Evolutionary conservation across 2,113 vertebrate genomes (phyloP).

Genomic region (Scolopax mira): DNA sequence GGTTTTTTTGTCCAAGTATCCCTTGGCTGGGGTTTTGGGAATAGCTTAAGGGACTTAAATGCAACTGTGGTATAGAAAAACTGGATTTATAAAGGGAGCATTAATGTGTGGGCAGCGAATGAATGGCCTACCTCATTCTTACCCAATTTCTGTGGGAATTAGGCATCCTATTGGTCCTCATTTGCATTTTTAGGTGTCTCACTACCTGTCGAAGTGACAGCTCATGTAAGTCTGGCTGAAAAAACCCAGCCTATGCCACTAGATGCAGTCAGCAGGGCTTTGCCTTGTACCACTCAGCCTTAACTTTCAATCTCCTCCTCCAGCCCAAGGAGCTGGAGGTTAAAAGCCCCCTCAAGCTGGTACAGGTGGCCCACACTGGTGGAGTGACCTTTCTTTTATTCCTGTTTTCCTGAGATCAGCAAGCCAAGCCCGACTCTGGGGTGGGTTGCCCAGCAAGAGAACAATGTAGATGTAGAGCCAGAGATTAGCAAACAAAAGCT

Average conservation of each 20-base stretch:
- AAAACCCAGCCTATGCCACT: not conserved
- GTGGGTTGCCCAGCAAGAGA: not conserved
- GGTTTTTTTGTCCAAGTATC: not conserved
- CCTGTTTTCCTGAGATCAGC: not conserved
- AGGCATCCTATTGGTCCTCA: not conserved
- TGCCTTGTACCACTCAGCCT: not conserved
- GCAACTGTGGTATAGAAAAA: not conserved
- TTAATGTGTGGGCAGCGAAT: not conserved
- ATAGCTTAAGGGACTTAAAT: not conserved
- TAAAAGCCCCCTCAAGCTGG: not conserved
- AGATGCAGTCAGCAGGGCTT: not conserved
- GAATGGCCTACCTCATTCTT: not conserved
- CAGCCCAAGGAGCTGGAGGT: not conserved
- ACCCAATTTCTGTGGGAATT: not conserved
- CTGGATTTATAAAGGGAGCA: not conserved
- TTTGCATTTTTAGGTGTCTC: not conserved
- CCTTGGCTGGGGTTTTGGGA: not conserved
- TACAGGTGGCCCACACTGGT: not conserved
- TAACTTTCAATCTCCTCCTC: not conserved
- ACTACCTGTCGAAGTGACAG: not conserved
- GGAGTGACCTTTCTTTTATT: not conserved
- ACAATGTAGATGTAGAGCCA: not conserved
- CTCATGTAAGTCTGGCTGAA: not conserved
- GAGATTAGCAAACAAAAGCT: constrained; percentile 33
- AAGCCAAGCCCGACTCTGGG: not conserved